These are phyloP conservation scores for Helicoverpa armigera DNA, from an alignment of 1,140 invertebrate species.

Conservation along the genomic window DNA sequence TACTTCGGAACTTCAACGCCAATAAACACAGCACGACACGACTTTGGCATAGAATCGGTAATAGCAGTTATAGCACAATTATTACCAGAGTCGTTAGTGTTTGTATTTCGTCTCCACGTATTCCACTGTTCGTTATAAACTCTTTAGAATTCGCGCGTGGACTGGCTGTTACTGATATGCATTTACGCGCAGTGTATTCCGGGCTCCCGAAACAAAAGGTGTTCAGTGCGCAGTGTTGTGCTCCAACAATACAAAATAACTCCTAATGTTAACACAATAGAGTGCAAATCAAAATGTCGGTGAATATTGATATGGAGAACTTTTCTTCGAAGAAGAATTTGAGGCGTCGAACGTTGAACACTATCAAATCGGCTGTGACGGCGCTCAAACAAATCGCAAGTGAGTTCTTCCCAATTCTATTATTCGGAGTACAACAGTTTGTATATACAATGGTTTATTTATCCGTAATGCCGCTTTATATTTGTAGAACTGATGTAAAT, in stretches of 20 bases:
- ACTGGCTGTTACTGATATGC: slow-evolving; percentile 79
- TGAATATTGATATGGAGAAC: slow-evolving; percentile 81
- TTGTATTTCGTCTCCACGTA: slow-evolving; percentile 64
- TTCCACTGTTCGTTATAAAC: slow-evolving; percentile 69
- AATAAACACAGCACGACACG: slow-evolving; percentile 33
- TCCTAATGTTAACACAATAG: slow-evolving; percentile 33
- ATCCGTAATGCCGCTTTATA: neutral
- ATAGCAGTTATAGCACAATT: slow-evolving; percentile 45
- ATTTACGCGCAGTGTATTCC: slow-evolving; percentile 80
- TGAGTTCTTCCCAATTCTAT: slow-evolving; percentile 63
- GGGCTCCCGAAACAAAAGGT: slow-evolving; percentile 77
- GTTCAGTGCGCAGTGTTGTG: slow-evolving; percentile 55
- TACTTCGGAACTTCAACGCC: slow-evolving; percentile 25
- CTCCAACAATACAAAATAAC: slow-evolving; percentile 24
- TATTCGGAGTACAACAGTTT: neutral
- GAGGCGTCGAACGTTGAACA: slow-evolving; percentile 78
- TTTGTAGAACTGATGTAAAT: neutral
- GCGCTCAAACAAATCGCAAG: slow-evolving; percentile 80
- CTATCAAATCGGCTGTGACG: slow-evolving; percentile 78
- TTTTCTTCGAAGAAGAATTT: slow-evolving; percentile 79
- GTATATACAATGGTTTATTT: slow-evolving; percentile 6
- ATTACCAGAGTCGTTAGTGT: slow-evolving; percentile 46
- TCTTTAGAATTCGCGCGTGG: slow-evolving; percentile 67
- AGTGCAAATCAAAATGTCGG: slow-evolving; percentile 71
- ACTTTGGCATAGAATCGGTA: slow-evolving; percentile 19